Evolutionary conservation across 2,888 invertebrate species (phyloP), one percentile per base, ranked within the genome.

Genomic region (Callinectes sapidus): DNA sequence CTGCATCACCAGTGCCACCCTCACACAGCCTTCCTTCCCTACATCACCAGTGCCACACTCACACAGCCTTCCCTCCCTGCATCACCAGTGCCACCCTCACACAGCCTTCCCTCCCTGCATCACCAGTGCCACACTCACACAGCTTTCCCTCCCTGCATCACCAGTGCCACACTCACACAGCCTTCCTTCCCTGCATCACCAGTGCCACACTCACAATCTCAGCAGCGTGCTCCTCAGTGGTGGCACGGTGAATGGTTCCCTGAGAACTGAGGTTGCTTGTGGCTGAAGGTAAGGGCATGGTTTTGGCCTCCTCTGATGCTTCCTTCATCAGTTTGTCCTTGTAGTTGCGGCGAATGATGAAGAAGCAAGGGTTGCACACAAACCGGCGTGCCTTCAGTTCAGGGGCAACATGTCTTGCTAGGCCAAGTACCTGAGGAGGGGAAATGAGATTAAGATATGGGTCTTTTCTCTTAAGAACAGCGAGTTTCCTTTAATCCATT

Each of bases 151-250:
- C 8, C 48, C 48, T 48, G 8, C 48, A 42, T 6, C 42, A 42
- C 61, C 61, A 16, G 2, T 23, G 23, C 16, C 2, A 61, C 61
- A 61, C 61, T 61, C 23, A 61, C 61, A 61, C 18, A 61, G n/a
- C n/a, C 39, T 3, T 1, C 71, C n/a, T 28, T 13, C 2, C 28
- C n/a, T 71, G 0, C 71, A 1, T 1, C 16, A 35, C 81, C 8
- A 39, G 39, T 10, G 14, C 6, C 2, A 32, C 14, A 92, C 94
- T 93, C 81, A 94, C 94, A 92, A 94, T 94, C 92, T 94, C 94
- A 32, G 94, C 94, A 54, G 94, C 94, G 71, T 94, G 94, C 85
- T 94, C 94, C 54, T 93, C 93, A 18, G 93, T 77, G 23, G 94
- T 94, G 39, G 94, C 92, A 16, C 92, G 87, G 89, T 89, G 92